Conservation (phyloP, 2,797 vertebrate genomes). For the Strix occidentalis region DNA sequence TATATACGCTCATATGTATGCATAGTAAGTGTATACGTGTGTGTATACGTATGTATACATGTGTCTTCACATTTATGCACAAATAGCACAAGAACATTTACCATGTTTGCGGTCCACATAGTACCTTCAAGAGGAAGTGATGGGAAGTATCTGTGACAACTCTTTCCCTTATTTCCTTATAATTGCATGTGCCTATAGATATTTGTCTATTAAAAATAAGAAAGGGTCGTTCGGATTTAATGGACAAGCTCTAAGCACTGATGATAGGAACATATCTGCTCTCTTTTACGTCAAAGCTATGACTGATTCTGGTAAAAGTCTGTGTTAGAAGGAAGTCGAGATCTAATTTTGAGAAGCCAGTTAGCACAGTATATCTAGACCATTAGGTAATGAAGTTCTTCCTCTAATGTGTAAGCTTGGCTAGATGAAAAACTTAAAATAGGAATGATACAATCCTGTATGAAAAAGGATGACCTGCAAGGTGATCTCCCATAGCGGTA, state of each 20-base stretch:
- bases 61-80: accelerated
- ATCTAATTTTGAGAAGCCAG: not conserved
- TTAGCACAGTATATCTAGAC: not conserved
- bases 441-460: not conserved
- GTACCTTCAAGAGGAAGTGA: no score
- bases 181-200: not conserved
- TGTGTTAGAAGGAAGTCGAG: not conserved
- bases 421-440: not conserved
- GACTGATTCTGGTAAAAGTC: not conserved
- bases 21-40: not conserved
- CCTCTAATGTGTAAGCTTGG: not conserved
- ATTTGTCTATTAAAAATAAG: not conserved
- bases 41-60: not conserved
- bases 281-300: not conserved
- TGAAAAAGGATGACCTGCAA: not conserved
- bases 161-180: not conserved
- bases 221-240: not conserved
- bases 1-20: not conserved
- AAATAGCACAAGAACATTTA: not conserved
- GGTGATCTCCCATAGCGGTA: not conserved
- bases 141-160: not conserved
- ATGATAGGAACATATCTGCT: not conserved
- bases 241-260: not conserved
- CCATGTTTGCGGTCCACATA: accelerated
- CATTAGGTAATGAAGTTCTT: not conserved